Percentiles rank a stretch among this genome's conserved stretches.
Conservation (phyloP, 2,113 vertebrate genomes). For the Aegithalos caudatus region DNA sequence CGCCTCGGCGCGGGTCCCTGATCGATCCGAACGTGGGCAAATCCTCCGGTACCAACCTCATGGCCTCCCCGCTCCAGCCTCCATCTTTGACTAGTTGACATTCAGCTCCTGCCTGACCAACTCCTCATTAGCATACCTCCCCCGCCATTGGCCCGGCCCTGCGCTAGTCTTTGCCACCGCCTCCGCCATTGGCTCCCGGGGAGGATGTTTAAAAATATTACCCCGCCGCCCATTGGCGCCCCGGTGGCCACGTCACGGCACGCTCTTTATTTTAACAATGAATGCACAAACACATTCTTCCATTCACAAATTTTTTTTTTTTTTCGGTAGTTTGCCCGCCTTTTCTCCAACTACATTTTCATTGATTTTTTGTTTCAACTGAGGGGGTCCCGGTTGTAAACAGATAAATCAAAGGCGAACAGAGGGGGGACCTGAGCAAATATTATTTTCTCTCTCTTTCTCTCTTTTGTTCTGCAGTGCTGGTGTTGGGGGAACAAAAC, state of each 20-base stretch:
- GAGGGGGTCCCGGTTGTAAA: conserved; percentile 63
- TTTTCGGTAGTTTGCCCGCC: conserved; percentile 72
- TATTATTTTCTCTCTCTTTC: conserved; percentile 27
- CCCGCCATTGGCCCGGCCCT: conserved; percentile 77
- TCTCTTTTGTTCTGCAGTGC: not conserved
- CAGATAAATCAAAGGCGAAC: conserved; percentile 66
- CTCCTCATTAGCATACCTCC: conserved; percentile 84
- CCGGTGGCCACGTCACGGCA: conserved; percentile 69
- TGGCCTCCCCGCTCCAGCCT: conserved; percentile 86
- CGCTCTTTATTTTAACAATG: conserved; percentile 91
- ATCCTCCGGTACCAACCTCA: conserved; percentile 77
- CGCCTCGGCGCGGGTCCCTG: not conserved
- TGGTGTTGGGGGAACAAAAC: conserved; percentile 13
- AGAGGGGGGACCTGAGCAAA: conserved; percentile 30
- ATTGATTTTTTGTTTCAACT: conserved; percentile 68
- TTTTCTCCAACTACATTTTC: conserved; percentile 62
- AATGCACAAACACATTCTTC: conserved; percentile 84
- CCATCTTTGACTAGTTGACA: conserved; percentile 98
- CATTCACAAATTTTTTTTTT: conserved; percentile 85
- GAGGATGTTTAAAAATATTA: conserved; percentile 79
- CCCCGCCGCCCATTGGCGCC: conserved; percentile 72
- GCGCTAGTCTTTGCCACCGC: conserved; percentile 76
- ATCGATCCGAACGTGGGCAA: conserved; percentile 37
- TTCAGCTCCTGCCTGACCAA: conserved; percentile 89
- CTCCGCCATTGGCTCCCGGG: conserved; percentile 72